phyloP scores from a whole-genome alignment of 2,113 vertebrate species.

The Brachyhypopomus gauderio region DNA sequence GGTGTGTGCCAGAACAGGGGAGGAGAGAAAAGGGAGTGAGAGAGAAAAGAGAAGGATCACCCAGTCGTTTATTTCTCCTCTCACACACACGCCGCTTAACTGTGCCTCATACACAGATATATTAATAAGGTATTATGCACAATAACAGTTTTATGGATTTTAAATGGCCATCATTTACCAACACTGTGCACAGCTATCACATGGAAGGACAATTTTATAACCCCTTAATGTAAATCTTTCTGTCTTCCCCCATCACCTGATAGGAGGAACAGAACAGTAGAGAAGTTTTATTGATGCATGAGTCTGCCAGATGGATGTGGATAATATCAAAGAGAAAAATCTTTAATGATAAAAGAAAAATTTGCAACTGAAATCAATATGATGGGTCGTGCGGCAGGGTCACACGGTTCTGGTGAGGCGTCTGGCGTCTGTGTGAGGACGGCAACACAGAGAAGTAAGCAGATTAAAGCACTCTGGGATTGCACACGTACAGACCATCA shows the following conservation, averaged over 20 bases:
- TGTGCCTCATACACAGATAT: constrained; percentile 67
- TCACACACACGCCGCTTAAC: constrained; percentile 61
- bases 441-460: constrained; percentile 18
- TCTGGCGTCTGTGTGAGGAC: constrained; percentile 16
- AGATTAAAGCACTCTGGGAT: constrained; percentile 12
- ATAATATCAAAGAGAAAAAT: constrained; percentile 40
- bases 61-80: constrained; percentile 58
- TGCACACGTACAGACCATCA: neutral
- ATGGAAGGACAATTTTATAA: constrained; percentile 71
- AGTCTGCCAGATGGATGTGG: constrained; percentile 31
- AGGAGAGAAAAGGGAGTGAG: neutral
- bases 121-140: constrained; percentile 76
- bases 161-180: constrained; percentile 74
- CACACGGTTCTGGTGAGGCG: constrained; percentile 24
- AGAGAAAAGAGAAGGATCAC: constrained; percentile 37
- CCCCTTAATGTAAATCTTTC: constrained; percentile 68
- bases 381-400: constrained; percentile 18
- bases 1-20: constrained; percentile 33
- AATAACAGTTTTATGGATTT: constrained; percentile 78
- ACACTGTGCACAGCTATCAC: constrained; percentile 68
- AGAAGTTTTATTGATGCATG: constrained; percentile 64
- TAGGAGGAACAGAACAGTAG: constrained; percentile 68
- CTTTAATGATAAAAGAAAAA: constrained; percentile 44
- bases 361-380: constrained; percentile 37
- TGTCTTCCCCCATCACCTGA: constrained; percentile 59